Conservation (phyloP, 1,140 invertebrate species). For the Anastrepha ludens region DNA sequence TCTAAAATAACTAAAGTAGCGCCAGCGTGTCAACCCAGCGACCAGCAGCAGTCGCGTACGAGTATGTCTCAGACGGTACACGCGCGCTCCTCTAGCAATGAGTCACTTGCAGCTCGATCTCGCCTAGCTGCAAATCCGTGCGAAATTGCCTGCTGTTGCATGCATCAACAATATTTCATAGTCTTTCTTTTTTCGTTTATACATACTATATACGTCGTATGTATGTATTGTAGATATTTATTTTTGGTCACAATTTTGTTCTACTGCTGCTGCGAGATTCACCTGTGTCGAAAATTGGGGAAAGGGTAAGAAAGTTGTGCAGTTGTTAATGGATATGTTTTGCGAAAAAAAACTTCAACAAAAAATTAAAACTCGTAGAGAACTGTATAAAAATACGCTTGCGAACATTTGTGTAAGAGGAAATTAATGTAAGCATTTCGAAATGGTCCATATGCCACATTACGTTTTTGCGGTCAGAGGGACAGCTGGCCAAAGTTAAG, state of each 20-base stretch:
- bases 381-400: conserved; percentile 9
- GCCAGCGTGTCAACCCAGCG: conserved; percentile 17
- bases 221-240: not conserved
- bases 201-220: not conserved
- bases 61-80: not conserved
- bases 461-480: conserved; percentile 9
- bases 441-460: not conserved
- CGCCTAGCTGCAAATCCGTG: conserved; percentile 25
- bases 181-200: conserved; percentile 14
- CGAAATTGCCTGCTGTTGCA: not conserved
- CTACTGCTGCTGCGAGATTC: conserved; percentile 1
- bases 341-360: not conserved
- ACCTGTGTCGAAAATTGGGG: conserved; percentile 15
- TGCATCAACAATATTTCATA: conserved; percentile 30
- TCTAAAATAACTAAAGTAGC: conserved; percentile 43
- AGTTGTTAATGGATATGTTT: conserved; percentile 43
- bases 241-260: not conserved
- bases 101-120: conserved; percentile 4
- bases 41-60: not conserved
- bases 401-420: not conserved
- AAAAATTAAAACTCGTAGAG: not conserved
- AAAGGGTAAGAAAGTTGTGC: not conserved
- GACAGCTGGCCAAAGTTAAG: conserved; percentile 1
- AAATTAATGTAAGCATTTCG: conserved; percentile 29
- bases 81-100: not conserved